A percentile compares a stretch with the other conserved stretches of the same genome.
Conservation (phyloP, 2,113 vertebrate species). For the Circaetus cinerascens region DNA sequence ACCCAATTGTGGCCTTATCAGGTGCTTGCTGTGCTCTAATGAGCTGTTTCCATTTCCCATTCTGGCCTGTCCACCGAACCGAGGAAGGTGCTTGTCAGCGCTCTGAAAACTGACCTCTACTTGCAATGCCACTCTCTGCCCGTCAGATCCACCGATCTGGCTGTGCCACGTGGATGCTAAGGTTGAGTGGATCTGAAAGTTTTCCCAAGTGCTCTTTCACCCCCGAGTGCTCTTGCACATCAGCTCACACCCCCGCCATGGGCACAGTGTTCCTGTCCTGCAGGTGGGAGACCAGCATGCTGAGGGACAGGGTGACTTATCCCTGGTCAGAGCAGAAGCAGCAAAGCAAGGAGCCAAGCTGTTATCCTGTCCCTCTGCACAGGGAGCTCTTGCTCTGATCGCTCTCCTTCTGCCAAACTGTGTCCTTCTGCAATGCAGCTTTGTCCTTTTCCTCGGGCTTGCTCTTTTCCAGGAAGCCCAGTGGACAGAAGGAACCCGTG, state of each 20-base stretch:
- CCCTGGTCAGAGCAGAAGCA: neutral
- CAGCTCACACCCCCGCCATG: neutral
- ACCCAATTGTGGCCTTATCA: neutral
- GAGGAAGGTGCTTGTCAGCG: neutral
- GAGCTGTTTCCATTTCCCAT: neutral
- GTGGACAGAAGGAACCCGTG: neutral
- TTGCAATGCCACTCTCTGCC: neutral
- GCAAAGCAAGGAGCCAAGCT: neutral
- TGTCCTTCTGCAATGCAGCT: neutral
- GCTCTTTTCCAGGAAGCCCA: neutral
- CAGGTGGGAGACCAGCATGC: neutral
- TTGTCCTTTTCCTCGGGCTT: neutral
- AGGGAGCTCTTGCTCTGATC: neutral
- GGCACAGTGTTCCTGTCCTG: rapidly evolving
- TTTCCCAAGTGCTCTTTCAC: neutral
- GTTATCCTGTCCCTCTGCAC: neutral
- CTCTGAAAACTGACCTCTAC: neutral
- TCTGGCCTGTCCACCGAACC: neutral
- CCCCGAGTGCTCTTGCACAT: neutral
- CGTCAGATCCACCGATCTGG: neutral
- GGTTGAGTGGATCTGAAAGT: neutral
- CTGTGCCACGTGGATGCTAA: rapidly evolving
- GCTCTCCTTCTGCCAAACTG: neutral
- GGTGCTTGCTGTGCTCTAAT: neutral
- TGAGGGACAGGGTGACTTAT: neutral